Evolutionary conservation across 1,140 invertebrate genomes (phyloP).

Genomic region (Cardiocondyla obscurior): DNA sequence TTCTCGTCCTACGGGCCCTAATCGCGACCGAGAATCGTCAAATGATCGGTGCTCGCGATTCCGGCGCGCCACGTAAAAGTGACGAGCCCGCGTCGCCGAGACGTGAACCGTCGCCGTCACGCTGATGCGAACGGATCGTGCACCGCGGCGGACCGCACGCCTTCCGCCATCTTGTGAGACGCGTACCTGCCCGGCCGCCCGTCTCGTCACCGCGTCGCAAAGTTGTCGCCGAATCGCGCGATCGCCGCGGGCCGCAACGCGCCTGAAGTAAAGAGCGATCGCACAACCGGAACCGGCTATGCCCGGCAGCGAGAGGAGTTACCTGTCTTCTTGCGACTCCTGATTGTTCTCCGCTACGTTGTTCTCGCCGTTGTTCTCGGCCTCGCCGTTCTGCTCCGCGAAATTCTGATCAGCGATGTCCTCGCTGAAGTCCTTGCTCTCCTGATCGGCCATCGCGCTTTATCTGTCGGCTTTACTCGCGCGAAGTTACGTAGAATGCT

Average conservation of each 20-base stretch:
- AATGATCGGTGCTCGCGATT: not conserved
- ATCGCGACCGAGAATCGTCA: conserved; percentile 41
- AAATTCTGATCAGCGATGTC: conserved; percentile 82
- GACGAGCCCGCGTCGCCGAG: not conserved
- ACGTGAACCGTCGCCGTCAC: conserved; percentile 37
- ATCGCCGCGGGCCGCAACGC: not conserved
- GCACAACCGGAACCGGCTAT: not conserved
- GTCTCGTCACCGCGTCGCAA: not conserved
- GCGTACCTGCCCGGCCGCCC: conserved; percentile 8
- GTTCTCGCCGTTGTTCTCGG: conserved; percentile 76
- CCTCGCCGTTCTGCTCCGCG: conserved; percentile 81
- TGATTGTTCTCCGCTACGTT: conserved; percentile 81
- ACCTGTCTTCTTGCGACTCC: conserved; percentile 83
- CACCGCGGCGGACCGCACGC: conserved; percentile 39
- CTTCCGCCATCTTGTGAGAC: conserved; percentile 73
- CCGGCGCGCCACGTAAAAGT: not conserved
- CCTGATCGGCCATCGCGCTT: conserved; percentile 79
- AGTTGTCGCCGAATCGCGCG: not conserved
- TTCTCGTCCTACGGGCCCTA: not conserved
- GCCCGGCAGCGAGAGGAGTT: conserved; percentile 57
- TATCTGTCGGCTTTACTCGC: not conserved
- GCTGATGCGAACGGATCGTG: conserved; percentile 72
- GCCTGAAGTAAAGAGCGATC: not conserved
- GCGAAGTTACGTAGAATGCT: not conserved
- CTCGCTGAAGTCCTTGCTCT: conserved; percentile 83